These are phyloP conservation scores for Microhierax caerulescens DNA, from an alignment of 2,797 vertebrate species.

Conservation along the genomic window DNA sequence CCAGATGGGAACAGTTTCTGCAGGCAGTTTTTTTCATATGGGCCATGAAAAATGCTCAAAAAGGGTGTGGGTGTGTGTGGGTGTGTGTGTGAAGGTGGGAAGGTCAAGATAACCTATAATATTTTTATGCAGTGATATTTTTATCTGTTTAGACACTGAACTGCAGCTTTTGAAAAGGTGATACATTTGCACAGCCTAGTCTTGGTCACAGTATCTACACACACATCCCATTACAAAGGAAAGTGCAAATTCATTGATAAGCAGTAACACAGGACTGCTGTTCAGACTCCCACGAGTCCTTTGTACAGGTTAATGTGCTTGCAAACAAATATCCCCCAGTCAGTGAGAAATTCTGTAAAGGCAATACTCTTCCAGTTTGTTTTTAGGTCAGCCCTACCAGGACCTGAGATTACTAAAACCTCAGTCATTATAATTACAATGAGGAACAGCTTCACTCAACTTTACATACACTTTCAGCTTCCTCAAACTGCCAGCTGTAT, in stretches of 20 bases:
- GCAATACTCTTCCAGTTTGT: background rate
- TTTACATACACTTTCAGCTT: background rate
- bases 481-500: background rate
- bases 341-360: background rate
- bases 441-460: background rate
- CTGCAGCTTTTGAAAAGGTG: background rate
- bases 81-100: too few species aligned
- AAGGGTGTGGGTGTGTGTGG: too few species aligned
- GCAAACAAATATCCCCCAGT: background rate
- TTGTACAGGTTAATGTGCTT: background rate
- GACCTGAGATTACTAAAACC: background rate
- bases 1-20: background rate
- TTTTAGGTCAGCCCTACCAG: background rate
- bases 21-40: background rate
- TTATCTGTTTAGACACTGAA: background rate
- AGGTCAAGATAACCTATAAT: background rate
- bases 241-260: background rate
- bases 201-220: background rate
- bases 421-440: background rate
- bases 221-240: background rate
- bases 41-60: background rate
- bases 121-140: background rate
- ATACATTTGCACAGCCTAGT: background rate
- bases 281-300: background rate
- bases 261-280: background rate